A percentile compares a stretch with the other conserved stretches of the same genome.
Conservation (phyloP, 2,888 invertebrate genomes). For the Flabesymbios commensalis region DNA sequence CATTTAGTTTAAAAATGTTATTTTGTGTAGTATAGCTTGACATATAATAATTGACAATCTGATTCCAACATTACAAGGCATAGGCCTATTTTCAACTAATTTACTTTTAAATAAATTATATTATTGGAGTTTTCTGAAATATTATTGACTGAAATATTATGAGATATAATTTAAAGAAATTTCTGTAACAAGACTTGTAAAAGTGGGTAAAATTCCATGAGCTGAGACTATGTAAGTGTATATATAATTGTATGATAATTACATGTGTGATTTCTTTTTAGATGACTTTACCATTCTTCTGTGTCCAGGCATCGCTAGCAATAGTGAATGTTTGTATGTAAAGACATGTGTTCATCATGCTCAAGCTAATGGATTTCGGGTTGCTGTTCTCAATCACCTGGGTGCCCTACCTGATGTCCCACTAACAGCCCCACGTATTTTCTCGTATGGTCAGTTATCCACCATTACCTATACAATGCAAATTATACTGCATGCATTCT, state of each 20-base stretch:
- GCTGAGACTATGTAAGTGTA: too few species aligned
- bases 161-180: too few species aligned
- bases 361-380: slow-evolving; percentile 89
- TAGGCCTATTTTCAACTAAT: too few species aligned
- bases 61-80: too few species aligned
- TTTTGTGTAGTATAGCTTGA: neutral
- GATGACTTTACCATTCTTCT: slow-evolving; percentile 51
- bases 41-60: neutral
- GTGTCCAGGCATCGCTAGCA: slow-evolving; percentile 82
- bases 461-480: neutral
- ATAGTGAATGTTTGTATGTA: slow-evolving; percentile 91
- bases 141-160: too few species aligned
- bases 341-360: slow-evolving; percentile 91
- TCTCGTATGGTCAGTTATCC: slow-evolving; percentile 78
- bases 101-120: too few species aligned
- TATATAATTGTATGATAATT: too few species aligned
- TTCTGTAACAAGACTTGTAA: too few species aligned
- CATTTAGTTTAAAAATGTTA: neutral
- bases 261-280: slow-evolving; percentile 67
- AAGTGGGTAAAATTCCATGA: too few species aligned
- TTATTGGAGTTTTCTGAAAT: too few species aligned
- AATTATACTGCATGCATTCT: neutral
- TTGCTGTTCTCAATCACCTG: slow-evolving; percentile 91
- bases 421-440: slow-evolving; percentile 85
- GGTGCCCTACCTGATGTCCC: slow-evolving; percentile 84